Base-by-base conservation (phyloP, 1,140 invertebrate species). In the Drosophila ercepeae region DNA sequence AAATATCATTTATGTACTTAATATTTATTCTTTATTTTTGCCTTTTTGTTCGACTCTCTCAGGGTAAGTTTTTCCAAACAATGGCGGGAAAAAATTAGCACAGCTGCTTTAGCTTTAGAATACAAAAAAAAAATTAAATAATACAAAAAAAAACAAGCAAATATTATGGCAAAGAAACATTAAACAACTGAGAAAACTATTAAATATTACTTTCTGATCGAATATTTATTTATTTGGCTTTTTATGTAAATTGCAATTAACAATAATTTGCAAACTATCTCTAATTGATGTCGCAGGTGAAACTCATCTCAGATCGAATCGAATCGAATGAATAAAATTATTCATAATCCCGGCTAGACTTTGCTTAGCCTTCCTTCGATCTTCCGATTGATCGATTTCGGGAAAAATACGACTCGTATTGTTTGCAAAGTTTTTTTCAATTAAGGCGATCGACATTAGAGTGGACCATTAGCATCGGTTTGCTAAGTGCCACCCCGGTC, bases 361-460 rank as follows among this genome's bases (percentile, higher is more conserved):
- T 75, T 83, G 61, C 69, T 36, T 77, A 78, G 74, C 74, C 74
- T 77, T 77, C 75, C 68, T n/a, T n/a, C n/a, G n/a, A n/a, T n/a
- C 11, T 32, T 32, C 29, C 29, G 3, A 36, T 34, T 14, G 44
- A 60, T 53, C 71, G 29, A 58, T 75, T 65, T 2, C 6, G n/a
- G 19, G 13, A 27, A 59, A 25, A 50, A 13, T 50, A 54, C 52
- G 61, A 54, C 53, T n/a, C n/a, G n/a, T 36, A 55, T 27, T 68
- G 75, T 78, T 74, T 78, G 76, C 75, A 74, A n/a, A n/a, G n/a
- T n/a, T n/a, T 78, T 69, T 79, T 78, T 79, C 76, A 83, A 83
- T 83, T 84, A 83, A 84, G 78, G 76, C 41, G 49, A 71, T 51
- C 68, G 74, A 46, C 69, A 81, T 81, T 81, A 81, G 77, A 76